These are phyloP conservation scores for Melanocharis versteri DNA, from an alignment of 2,113 vertebrate species.

Conservation along the genomic window DNA sequence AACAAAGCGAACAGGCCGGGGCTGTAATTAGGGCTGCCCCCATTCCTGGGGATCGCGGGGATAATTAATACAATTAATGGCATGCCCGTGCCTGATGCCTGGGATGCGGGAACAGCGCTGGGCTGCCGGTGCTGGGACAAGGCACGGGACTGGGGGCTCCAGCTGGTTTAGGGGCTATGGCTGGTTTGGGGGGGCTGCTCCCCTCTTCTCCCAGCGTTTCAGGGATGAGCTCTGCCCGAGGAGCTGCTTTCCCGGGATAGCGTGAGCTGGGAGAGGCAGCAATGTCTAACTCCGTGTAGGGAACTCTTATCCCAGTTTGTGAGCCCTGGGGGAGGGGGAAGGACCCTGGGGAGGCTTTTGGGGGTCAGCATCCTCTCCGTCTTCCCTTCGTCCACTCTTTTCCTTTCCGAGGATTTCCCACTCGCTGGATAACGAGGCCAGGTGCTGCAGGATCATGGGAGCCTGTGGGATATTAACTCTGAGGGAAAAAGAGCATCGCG, in stretches of 20 bases:
- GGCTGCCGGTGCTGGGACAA: background rate
- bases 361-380: background rate
- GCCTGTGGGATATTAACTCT: background rate
- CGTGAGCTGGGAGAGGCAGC: background rate
- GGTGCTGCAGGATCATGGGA: background rate
- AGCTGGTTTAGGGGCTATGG: no score
- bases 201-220: background rate
- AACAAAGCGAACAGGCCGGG: background rate
- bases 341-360: background rate
- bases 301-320: background rate
- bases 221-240: background rate
- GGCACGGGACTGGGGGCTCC: accelerated
- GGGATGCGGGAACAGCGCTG: background rate
- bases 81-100: background rate
- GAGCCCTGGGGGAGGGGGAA: background rate
- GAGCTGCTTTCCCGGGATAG: accelerated
- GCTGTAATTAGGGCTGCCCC: background rate
- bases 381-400: background rate
- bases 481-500: background rate
- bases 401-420: background rate
- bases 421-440: background rate
- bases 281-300: accelerated
- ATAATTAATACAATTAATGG: background rate
- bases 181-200: background rate
- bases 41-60: background rate